Percentiles rank a stretch among this genome's conserved stretches.
phyloP scores from a whole-genome alignment of 2,888 invertebrate species.

The Andrena bucephala region DNA sequence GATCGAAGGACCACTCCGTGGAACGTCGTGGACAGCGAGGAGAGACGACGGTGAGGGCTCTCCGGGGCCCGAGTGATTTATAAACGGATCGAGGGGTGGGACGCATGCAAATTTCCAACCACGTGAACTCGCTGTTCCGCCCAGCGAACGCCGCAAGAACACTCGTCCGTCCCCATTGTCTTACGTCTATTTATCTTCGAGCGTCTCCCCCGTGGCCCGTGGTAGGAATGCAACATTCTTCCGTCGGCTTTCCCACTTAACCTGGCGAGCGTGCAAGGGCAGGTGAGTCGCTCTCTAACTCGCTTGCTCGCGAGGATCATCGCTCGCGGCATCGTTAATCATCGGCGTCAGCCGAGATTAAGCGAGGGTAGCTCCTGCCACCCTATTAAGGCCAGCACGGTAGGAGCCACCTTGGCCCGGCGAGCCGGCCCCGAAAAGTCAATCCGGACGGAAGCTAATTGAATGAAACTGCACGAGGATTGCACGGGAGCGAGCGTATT shows the following conservation, averaged over 20 bases:
- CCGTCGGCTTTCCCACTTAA: conserved; percentile 68
- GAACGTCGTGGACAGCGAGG: conserved; percentile 44
- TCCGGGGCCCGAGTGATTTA: conserved; percentile 79
- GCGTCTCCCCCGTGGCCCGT: conserved; percentile 38
- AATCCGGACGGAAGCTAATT: conserved; percentile 68
- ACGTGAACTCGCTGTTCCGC: conserved; percentile 77
- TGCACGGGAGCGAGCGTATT: background rate
- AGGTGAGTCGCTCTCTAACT: conserved; percentile 59
- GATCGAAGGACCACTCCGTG: conserved; percentile 51
- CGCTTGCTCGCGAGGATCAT: conserved; percentile 33
- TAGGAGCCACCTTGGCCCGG: conserved; percentile 47
- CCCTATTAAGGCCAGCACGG: conserved; percentile 66
- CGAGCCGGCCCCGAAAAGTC: conserved; percentile 49
- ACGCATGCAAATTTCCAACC: conserved; percentile 82
- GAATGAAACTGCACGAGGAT: conserved; percentile 57
- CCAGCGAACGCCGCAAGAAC: conserved; percentile 67
- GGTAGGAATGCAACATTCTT: conserved; percentile 62
- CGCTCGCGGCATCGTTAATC: conserved; percentile 70
- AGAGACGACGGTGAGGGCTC: conserved; percentile 30
- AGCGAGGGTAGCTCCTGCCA: conserved; percentile 66
- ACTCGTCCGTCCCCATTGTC: conserved; percentile 78
- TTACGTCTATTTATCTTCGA: conserved; percentile 81
- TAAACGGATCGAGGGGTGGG: conserved; percentile 78
- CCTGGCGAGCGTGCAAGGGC: conserved; percentile 65
- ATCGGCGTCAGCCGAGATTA: conserved; percentile 70